Conservation (phyloP, 2,797 vertebrate genomes). For the Gymnocypris eckloni region DNA sequence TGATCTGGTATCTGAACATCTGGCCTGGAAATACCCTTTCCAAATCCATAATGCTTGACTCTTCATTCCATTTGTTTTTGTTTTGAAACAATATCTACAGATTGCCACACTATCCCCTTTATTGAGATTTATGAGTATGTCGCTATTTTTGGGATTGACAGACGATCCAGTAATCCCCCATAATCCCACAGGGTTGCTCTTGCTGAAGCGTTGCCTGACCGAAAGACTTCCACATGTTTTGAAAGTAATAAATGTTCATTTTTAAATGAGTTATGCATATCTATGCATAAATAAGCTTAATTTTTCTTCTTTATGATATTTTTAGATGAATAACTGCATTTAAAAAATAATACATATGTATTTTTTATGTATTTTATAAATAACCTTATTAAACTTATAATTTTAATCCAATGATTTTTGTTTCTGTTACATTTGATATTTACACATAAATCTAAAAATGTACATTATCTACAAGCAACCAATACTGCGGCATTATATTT, state of each 20-base stretch:
- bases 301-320: no score
- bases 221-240: background rate
- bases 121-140: slow-evolving; percentile 53
- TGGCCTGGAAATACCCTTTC: background rate
- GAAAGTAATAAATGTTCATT: background rate
- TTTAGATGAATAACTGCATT: no score
- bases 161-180: slow-evolving; percentile 67
- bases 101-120: slow-evolving; percentile 51
- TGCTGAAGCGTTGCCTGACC: slow-evolving; percentile 50
- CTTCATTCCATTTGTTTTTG: slow-evolving; percentile 29
- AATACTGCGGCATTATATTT: no score
- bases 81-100: slow-evolving; percentile 51
- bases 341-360: no score
- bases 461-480: background rate
- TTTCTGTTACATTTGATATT: background rate
- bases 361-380: background rate
- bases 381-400: background rate
- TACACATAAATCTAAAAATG: background rate
- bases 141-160: slow-evolving; percentile 58
- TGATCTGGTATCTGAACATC: background rate
- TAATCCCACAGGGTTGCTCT: slow-evolving; percentile 67
- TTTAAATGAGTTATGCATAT: no score
- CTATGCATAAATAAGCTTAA: no score
- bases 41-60: slow-evolving; percentile 23
- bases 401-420: background rate